Percentiles rank a stretch among this genome's conserved stretches.
phyloP scores from a whole-genome alignment of 2,888 invertebrate species.

The Adineta ricciae region DNA sequence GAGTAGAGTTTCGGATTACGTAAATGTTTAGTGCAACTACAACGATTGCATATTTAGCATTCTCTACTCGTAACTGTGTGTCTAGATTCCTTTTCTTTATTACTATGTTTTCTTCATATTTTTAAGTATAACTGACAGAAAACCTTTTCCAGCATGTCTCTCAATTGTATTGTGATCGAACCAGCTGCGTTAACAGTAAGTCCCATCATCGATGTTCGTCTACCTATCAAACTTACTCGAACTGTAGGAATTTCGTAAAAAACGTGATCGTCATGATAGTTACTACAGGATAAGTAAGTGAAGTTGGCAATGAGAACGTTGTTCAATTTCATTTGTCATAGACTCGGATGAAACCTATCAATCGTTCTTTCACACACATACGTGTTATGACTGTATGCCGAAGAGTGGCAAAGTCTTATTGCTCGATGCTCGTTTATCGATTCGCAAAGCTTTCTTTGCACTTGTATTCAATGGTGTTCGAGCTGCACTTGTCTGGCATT shows the following conservation, averaged over 20 bases:
- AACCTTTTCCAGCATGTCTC: not conserved
- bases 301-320: not conserved
- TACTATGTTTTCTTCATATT: not conserved
- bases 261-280: conserved; percentile 17
- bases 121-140: not conserved
- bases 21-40: not conserved
- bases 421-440: not conserved
- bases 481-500: not conserved
- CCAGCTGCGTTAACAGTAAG: not conserved
- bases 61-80: not conserved
- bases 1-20: not conserved
- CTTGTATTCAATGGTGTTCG: conserved; percentile 16
- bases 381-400: conserved; percentile 17
- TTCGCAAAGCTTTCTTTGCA: conserved; percentile 18
- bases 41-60: not conserved
- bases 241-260: conserved; percentile 12
- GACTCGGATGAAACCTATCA: conserved; percentile 13
- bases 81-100: not conserved
- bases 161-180: not conserved
- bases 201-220: not conserved
- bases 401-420: conserved; percentile 8
- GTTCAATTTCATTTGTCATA: not conserved
- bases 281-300: conserved; percentile 10
- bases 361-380: not conserved
- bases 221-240: not conserved